Conservation (phyloP, 2,888 invertebrate genomes). For the Hemicrepidius hirtus region DNA sequence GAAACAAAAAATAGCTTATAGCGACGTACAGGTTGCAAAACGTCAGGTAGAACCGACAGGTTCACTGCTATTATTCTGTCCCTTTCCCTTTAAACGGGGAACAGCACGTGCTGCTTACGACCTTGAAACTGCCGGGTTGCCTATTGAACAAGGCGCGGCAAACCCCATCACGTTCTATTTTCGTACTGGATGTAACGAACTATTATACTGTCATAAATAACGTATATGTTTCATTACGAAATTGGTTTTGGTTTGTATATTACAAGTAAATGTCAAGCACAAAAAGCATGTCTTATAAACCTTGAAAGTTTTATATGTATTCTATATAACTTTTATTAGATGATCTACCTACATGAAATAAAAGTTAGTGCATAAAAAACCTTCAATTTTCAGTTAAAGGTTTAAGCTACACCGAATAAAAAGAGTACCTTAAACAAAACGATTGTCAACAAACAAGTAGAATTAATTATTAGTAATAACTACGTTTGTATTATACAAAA, state of each 20-base stretch:
- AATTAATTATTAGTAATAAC: too few species aligned
- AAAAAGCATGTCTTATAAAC: constrained; percentile 5
- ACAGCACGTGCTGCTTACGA: constrained; percentile 45
- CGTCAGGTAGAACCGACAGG: constrained; percentile 15
- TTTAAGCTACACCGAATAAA: too few species aligned
- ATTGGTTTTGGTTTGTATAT: constrained; percentile 17
- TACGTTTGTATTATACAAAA: too few species aligned
- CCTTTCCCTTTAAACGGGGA: constrained; percentile 45
- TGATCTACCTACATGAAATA: too few species aligned
- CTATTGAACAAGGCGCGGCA: constrained; percentile 27
- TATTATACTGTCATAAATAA: constrained; percentile 18
- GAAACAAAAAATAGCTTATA: background rate
- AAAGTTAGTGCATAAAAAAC: too few species aligned
- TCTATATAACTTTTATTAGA: background rate
- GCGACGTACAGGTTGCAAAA: constrained; percentile 23
- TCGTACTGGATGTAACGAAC: background rate
- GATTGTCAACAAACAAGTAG: too few species aligned
- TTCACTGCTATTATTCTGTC: constrained; percentile 37
- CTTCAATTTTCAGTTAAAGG: too few species aligned
- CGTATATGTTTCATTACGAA: constrained; percentile 12
- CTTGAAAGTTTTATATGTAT: background rate
- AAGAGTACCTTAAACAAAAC: too few species aligned
- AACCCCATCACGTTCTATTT: constrained; percentile 5
- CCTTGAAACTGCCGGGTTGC: constrained; percentile 41
- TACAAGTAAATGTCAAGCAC: constrained; percentile 10